These are phyloP conservation scores for Teinopalpus imperialis DNA, from an alignment of 2,888 invertebrate species.

Conservation along the genomic window DNA sequence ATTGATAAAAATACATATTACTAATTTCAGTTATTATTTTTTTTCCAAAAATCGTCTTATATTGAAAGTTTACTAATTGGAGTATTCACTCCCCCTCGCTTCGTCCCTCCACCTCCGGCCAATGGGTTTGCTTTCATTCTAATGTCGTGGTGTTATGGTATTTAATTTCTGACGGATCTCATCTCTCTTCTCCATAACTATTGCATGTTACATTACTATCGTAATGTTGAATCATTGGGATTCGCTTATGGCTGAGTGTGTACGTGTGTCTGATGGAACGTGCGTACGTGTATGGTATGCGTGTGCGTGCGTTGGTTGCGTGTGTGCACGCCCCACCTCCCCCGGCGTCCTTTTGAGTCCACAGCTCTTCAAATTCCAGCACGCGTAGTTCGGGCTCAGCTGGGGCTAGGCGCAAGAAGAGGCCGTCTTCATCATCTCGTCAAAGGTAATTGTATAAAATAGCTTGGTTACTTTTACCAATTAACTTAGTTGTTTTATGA, in stretches of 20 bases:
- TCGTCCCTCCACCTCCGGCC: constrained; percentile 54
- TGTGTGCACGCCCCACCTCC: constrained; percentile 37
- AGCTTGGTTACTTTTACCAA: constrained; percentile 8
- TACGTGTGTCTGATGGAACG: constrained; percentile 19
- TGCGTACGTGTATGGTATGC: constrained; percentile 37
- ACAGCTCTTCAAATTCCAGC: constrained; percentile 82
- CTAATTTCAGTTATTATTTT: too few species aligned
- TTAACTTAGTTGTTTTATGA: constrained; percentile 5
- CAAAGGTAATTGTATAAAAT: constrained; percentile 54
- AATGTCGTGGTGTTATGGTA: constrained; percentile 65
- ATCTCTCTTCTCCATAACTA: constrained; percentile 47
- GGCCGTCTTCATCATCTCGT: constrained; percentile 69
- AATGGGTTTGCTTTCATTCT: constrained; percentile 70
- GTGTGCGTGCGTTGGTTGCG: constrained; percentile 28
- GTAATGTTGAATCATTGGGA: constrained; percentile 39
- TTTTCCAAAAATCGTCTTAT: too few species aligned
- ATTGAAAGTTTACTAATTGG: constrained; percentile 22
- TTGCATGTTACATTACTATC: constrained; percentile 52
- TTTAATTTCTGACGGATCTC: constrained; percentile 51
- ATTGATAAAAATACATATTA: too few species aligned
- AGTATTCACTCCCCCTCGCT: constrained; percentile 42
- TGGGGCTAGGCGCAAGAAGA: constrained; percentile 64
- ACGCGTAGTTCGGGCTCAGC: constrained; percentile 75
- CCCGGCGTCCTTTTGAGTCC: constrained; percentile 64
- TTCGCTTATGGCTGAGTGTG: constrained; percentile 39